Percentiles rank a stretch among this genome's conserved stretches.
phyloP scores from a whole-genome alignment of 2,888 invertebrate genomes.

The Ochropacha duplaris region DNA sequence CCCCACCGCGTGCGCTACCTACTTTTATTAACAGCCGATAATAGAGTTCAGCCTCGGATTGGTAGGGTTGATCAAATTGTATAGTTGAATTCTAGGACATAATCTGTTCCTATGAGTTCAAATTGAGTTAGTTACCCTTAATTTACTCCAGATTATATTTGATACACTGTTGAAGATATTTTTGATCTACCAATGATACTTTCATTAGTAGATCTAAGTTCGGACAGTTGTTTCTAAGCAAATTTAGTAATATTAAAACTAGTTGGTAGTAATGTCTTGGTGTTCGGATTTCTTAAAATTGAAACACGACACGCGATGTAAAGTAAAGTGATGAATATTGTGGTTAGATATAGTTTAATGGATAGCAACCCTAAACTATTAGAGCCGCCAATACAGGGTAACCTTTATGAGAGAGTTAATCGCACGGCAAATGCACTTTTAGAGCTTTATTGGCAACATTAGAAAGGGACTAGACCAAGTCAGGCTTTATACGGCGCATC shows the following conservation, averaged over 20 bases:
- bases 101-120: background rate
- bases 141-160: no score
- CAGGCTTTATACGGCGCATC: constrained; percentile 65
- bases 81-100: constrained; percentile 7
- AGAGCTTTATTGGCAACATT: constrained; percentile 70
- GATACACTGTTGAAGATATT: no score
- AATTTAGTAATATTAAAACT: no score
- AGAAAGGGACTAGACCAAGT: constrained; percentile 57
- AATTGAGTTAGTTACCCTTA: background rate
- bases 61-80: constrained; percentile 35
- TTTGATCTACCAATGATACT: no score
- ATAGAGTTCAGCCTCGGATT: constrained; percentile 55
- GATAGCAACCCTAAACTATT: constrained; percentile 5
- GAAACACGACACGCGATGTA: background rate
- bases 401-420: constrained; percentile 40
- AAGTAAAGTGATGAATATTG: no score
- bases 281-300: no score
- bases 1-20: constrained; percentile 52
- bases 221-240: no score
- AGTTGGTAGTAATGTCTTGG: no score
- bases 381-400: constrained; percentile 7
- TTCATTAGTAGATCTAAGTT: no score
- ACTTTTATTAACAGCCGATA: constrained; percentile 61
- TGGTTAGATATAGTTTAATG: background rate
- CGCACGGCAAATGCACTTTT: constrained; percentile 61